These are phyloP conservation scores for Scylla paramamosain DNA, from an alignment of 1,140 invertebrate genomes.

Conservation along the genomic window DNA sequence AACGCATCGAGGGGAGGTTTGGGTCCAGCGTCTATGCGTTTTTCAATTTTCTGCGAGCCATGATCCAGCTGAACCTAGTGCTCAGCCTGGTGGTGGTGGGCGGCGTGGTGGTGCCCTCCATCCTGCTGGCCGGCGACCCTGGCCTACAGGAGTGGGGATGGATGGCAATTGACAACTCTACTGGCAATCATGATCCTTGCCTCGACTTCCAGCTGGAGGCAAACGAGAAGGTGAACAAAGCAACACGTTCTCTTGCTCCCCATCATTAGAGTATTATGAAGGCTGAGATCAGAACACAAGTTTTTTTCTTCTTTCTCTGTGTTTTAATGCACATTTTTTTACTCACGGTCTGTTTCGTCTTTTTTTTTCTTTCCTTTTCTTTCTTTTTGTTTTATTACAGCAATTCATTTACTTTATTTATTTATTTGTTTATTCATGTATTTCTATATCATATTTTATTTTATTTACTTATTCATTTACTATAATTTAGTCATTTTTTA, in stretches of 20 bases:
- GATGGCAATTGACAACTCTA: background rate
- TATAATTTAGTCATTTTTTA: background rate
- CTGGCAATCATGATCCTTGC: background rate
- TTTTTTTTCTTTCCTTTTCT: too few species aligned
- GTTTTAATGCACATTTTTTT: too few species aligned
- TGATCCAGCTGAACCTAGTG: slow-evolving; percentile 68
- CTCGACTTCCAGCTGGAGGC: background rate
- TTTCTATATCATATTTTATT: too few species aligned
- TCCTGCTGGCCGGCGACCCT: background rate
- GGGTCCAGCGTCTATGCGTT: slow-evolving; percentile 67
- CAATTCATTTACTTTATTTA: too few species aligned
- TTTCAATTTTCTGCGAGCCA: slow-evolving; percentile 70
- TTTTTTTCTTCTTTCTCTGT: too few species aligned
- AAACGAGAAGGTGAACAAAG: background rate
- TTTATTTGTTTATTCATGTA: too few species aligned
- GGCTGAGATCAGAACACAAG: background rate
- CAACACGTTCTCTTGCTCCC: background rate
- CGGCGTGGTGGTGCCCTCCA: slow-evolving; percentile 59
- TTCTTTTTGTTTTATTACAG: too few species aligned
- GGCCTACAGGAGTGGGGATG: slow-evolving; percentile 10
- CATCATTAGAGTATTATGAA: background rate
- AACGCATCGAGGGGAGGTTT: slow-evolving; percentile 68
- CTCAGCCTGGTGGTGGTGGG: slow-evolving; percentile 44
- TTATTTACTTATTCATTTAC: background rate
- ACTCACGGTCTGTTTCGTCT: background rate